These are phyloP conservation scores for Quadriops clusia DNA, from an alignment of 2,888 invertebrate species.

Conservation along the genomic window DNA sequence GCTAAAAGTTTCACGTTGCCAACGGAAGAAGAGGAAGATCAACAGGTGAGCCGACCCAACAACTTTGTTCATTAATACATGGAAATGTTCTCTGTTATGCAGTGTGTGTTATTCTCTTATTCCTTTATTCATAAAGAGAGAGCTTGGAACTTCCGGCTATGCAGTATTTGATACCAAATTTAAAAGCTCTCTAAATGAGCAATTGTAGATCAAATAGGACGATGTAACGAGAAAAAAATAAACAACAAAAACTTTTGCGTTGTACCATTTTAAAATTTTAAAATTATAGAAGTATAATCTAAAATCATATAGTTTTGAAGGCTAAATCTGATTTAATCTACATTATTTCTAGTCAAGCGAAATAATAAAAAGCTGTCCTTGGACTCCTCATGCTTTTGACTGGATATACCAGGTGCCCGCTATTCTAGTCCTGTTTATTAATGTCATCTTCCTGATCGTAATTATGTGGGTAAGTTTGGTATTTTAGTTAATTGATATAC, in stretches of 20 bases:
- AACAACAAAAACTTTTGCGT: neutral
- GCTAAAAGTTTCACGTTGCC: conserved; percentile 33
- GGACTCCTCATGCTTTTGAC: conserved; percentile 70
- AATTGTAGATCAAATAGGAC: too few relatives aligned
- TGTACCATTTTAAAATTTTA: neutral
- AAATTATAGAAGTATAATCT: neutral
- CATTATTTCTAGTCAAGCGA: neutral
- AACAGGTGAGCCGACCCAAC: conserved; percentile 22
- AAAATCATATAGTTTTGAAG: neutral
- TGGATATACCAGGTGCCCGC: conserved; percentile 82
- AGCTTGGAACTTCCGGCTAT: too few relatives aligned
- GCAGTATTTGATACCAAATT: too few relatives aligned
- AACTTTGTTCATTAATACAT: too few relatives aligned
- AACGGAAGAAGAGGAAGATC: conserved; percentile 21
- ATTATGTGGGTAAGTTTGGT: conserved; percentile 70
- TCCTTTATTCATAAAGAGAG: too few relatives aligned
- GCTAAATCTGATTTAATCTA: neutral
- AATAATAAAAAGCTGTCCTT: conserved; percentile 39
- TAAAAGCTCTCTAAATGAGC: too few relatives aligned
- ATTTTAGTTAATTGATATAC: too few relatives aligned
- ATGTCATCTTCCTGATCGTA: conserved; percentile 64
- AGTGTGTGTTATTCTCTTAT: too few relatives aligned
- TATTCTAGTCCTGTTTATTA: conserved; percentile 64
- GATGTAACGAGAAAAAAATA: too few relatives aligned
- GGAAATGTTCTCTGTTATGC: too few relatives aligned